Evolutionary conservation across 2,797 vertebrate genomes (phyloP).

Genomic region (Chaetophractus vellerosus): DNA sequence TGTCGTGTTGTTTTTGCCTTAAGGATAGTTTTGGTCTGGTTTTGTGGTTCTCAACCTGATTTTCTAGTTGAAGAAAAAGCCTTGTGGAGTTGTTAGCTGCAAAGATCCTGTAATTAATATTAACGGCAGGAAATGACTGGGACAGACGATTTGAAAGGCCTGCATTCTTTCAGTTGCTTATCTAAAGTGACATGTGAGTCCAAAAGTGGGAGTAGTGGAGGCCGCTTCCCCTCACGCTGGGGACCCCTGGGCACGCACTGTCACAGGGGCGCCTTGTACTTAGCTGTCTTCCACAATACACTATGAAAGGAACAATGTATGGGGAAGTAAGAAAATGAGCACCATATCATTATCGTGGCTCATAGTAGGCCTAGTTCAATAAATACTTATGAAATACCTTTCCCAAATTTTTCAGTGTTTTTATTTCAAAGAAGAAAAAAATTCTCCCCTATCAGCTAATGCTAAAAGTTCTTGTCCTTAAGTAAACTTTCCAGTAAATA

Average conservation of each 20-base stretch:
- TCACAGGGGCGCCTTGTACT: neutral
- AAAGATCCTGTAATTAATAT: conserved; percentile 84
- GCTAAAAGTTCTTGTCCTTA: conserved; percentile 9
- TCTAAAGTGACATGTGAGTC: conserved; percentile 78
- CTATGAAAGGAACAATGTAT: neutral
- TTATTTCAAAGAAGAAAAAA: conserved; percentile 78
- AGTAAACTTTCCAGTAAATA: conserved; percentile 1
- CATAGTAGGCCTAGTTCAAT: neutral
- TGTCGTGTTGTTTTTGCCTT: neutral
- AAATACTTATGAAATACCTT: conserved; percentile 48
- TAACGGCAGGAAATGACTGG: conserved; percentile 82
- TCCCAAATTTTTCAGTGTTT: conserved; percentile 76
- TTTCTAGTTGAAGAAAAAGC: conserved; percentile 51
- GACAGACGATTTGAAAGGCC: conserved; percentile 78
- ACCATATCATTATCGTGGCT: neutral
- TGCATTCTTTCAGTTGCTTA: conserved; percentile 77
- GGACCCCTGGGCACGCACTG: neutral
- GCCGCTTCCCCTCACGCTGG: neutral
- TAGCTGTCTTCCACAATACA: neutral
- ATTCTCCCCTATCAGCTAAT: neutral
- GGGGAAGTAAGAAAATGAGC: neutral
- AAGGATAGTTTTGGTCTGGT: conserved; percentile 44
- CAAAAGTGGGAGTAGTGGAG: neutral
- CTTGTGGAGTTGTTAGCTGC: neutral
- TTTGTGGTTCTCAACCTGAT: conserved; percentile 51